Evolutionary conservation across 2,113 vertebrate species (phyloP), one percentile per base, ranked within the genome.

Genomic region (Peucedramus taeniatus): DNA sequence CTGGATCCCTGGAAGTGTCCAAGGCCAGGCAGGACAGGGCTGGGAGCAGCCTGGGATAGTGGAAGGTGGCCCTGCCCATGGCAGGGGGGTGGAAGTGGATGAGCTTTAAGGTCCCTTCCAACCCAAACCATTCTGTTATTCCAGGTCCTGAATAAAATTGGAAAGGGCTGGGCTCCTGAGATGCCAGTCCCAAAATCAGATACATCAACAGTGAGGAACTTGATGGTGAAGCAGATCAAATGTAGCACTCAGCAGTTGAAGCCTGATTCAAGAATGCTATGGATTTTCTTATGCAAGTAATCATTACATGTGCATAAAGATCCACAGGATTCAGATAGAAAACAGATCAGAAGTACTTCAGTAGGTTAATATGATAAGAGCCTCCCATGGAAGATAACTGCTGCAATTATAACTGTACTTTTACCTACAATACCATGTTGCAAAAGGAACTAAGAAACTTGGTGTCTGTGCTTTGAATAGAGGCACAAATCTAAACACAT

Each of bases 41-140:
- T 64, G 4, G 66, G 50, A 72, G 22, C 15, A 42, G 0, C 11
- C 35, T 64, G 76, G 50, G 50, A 17, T 0, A 6, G 35, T 35
- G 59, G 57, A 1, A 88, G 35, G 21, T 56, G 85, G 37, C 57
- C 40, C 40, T 63, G 65, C 20, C 12, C 63, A 15, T 23, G 33
- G 44, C 37, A 50, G 22, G n/a, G n/a, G 24, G 33, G 11, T 37
- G 15, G 50, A 0, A 42, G 1, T 3, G 4, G 18, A 37, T 64
- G 26, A 0, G 0, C 10, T 42, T 33, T 27, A 65, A n/a, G 3
- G 5, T 19, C 14, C 35, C 21, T 57, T 19, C 26, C 30, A 79
- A 64, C 4, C 26, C 66, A 79, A 47, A 30, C 7, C 37, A 37
- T 24, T 28, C 33, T 11, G 6, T 7, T 15, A 20, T 44, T 33